Base-by-base conservation (phyloP, 2,797 vertebrate genomes). In the Gouania willdenowi region DNA sequence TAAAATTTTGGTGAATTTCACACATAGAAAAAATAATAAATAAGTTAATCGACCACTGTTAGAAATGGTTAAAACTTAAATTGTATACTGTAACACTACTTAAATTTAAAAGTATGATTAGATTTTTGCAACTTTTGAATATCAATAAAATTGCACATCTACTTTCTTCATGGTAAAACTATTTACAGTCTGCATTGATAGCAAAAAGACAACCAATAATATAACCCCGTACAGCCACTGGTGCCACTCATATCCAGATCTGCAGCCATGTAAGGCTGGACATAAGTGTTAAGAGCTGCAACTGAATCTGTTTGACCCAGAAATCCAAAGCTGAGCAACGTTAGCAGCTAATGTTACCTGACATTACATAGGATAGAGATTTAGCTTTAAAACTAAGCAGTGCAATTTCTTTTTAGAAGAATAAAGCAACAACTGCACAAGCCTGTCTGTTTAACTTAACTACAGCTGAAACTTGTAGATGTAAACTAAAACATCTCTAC, bases 291-390 rank as follows among this genome's bases (percentile, higher is more conserved):
- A 58, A n/a, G 51, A 66, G 59, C 52, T 74, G 83, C 66, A 82
- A 86, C 72, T 54, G 56, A 65, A 86, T 80, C 72, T 57, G 59
- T 66, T 65, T 84, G 74, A 84, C 77, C 77, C 75, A 82, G 64
- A 80, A 79, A 75, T 53, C 44, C 35, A 41, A 41, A 34, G 47
- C 62, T 54, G 65, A 63, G 48, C 54, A 56, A 56, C 29, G 26
- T 31, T 70, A 65, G 77, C 68, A 32, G 59, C 66, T 56, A 56
- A 54, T 22, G 60, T 29, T 66, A 60, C 64, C 66, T 10, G 26
- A 19, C 39, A 23, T 12, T 30, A 17, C 23, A 4, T 1, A 24
- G 15, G 11, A 18, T 16, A 14, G 28, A 34, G 5, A 26, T 23
- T 20, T 26, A 19, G 22, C 6, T 29, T 14, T 3, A 18, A 17